phyloP scores from a whole-genome alignment of 92 coral and sea anemone genomes.

The Virgularia gustaviana region DNA sequence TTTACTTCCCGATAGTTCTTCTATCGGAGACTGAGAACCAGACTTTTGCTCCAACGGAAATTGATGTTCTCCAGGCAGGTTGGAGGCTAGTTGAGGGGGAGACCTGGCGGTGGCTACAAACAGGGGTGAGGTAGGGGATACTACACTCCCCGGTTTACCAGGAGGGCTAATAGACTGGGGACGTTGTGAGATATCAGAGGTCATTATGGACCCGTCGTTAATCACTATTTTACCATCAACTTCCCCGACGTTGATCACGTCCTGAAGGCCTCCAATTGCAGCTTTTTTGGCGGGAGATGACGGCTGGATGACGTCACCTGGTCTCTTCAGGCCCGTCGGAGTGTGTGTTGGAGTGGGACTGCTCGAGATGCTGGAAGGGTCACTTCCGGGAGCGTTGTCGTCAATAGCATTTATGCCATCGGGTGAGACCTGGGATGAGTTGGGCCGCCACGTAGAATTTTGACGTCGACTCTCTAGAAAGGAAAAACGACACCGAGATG shows the following conservation, averaged over 20 bases:
- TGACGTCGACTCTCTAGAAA: constrained; percentile 35
- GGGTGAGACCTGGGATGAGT: too few relatives aligned
- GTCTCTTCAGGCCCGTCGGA: constrained; percentile 3
- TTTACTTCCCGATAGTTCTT: too few relatives aligned
- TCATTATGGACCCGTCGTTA: not conserved
- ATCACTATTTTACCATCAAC: constrained; percentile 26
- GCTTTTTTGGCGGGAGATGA: not conserved
- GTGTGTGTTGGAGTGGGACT: too few relatives aligned
- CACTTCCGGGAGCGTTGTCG: constrained; percentile 1
- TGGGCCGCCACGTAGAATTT: constrained; percentile 37
- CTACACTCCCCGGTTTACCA: not conserved
- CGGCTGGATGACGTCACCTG: not conserved
- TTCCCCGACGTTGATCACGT: not conserved
- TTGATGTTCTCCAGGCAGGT: too few relatives aligned
- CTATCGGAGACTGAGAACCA: too few relatives aligned
- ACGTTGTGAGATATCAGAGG: constrained; percentile 1
- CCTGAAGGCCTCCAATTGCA: not conserved
- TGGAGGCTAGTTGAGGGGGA: too few relatives aligned
- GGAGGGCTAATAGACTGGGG: not conserved
- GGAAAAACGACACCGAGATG: not conserved
- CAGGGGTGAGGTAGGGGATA: not conserved
- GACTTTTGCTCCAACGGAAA: too few relatives aligned
- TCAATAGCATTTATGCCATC: constrained; percentile 7
- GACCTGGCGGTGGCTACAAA: not conserved
- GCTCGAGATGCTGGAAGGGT: too few relatives aligned